These are phyloP conservation scores for Drosophila truncata DNA, from an alignment of 1,140 invertebrate genomes.

Conservation along the genomic window DNA sequence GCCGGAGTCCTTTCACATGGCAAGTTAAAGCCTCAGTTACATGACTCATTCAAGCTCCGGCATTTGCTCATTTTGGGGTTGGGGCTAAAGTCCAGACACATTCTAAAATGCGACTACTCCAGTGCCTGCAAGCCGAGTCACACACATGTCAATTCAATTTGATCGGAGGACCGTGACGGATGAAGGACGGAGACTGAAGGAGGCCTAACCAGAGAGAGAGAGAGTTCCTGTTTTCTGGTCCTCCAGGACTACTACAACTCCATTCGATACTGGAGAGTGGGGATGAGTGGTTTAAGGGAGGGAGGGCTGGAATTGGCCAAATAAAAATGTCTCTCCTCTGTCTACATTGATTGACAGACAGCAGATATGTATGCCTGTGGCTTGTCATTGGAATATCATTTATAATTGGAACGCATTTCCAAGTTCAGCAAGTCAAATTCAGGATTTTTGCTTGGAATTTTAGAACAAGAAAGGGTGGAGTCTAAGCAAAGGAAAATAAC, in stretches of 20 bases:
- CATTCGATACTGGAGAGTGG: neutral
- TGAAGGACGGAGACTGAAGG: constrained; percentile 9
- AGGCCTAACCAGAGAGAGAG: constrained; percentile 29
- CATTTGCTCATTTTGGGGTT: constrained; percentile 50
- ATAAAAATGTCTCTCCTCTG: constrained; percentile 61
- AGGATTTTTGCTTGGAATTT: neutral
- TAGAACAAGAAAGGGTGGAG: neutral
- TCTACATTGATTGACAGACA: constrained; percentile 58
- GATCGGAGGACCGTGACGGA: constrained; percentile 55
- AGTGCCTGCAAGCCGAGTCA: constrained; percentile 54
- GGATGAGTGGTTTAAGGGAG: neutral
- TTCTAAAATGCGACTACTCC: constrained; percentile 22
- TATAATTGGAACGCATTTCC: constrained; percentile 40
- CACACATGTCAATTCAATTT: constrained; percentile 78
- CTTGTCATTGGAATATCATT: constrained; percentile 30
- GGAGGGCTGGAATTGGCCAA: constrained; percentile 30
- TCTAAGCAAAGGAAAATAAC: neutral
- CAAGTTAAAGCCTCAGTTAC: constrained; percentile 71
- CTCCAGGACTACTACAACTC: constrained; percentile 18
- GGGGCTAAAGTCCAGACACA: constrained; percentile 2
- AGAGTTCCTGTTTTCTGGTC: constrained; percentile 34
- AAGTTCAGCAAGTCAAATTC: neutral
- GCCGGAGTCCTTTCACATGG: constrained; percentile 79
- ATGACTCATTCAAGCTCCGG: constrained; percentile 70
- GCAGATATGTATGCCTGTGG: constrained; percentile 4